phyloP scores from a whole-genome alignment of 2,797 vertebrate species.

The Gymnothorax javanicus region DNA sequence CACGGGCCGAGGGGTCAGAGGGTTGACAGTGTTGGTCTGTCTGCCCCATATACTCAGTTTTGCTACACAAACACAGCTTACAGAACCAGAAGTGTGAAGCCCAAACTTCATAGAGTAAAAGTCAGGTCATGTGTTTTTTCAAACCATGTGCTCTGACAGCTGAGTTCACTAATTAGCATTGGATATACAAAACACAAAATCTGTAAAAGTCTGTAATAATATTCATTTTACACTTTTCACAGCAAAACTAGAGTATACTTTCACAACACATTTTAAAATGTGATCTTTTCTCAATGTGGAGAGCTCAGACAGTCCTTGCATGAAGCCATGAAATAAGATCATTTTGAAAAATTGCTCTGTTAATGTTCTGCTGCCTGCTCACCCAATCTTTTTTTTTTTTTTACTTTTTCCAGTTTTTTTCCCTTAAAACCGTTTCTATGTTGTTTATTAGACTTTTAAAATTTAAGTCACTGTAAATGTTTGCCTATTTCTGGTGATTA shows the following conservation, averaged over 20 bases:
- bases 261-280: not conserved
- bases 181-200: not conserved
- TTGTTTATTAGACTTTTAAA: not conserved
- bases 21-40: constrained; percentile 38
- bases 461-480: not conserved
- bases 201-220: not conserved
- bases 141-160: no score
- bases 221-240: not conserved
- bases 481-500: not conserved
- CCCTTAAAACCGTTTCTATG: not conserved
- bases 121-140: no score
- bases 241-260: not conserved
- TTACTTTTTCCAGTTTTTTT: not conserved
- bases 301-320: not conserved
- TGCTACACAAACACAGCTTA: not conserved
- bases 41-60: not conserved
- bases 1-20: constrained; percentile 8
- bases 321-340: not conserved
- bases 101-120: no score
- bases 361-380: not conserved
- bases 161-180: no score
- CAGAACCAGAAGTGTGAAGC: not conserved
- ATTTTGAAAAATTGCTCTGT: not conserved
- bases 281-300: not conserved
- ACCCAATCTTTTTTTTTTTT: not conserved